These are phyloP conservation scores for Electrona antarctica DNA, from an alignment of 2,113 vertebrate species.

Conservation along the genomic window DNA sequence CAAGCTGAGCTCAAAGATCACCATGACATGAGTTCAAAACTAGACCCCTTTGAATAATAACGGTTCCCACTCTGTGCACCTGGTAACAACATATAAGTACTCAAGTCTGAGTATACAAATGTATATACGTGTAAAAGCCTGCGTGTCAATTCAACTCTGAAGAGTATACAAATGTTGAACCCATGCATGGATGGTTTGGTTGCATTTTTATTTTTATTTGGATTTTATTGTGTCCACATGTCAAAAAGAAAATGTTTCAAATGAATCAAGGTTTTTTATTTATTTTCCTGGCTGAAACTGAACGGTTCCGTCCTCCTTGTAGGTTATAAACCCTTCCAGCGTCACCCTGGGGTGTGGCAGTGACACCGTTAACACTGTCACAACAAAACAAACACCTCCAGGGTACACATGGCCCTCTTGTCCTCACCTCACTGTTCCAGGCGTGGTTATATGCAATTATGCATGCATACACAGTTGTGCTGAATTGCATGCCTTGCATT, in stretches of 20 bases:
- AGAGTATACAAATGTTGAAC: no score
- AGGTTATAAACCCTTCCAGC: conserved; percentile 8
- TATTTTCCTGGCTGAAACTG: conserved; percentile 11
- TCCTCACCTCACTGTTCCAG: conserved; percentile 15
- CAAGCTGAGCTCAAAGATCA: conserved; percentile 46
- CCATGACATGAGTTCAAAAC: not conserved
- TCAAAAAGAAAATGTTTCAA: not conserved
- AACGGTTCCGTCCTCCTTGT: conserved; percentile 9
- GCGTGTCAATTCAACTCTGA: no score
- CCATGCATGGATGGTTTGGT: not conserved
- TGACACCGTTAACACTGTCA: conserved; percentile 34
- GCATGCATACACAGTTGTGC: conserved; percentile 37
- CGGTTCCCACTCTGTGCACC: not conserved
- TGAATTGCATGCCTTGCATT: conserved; percentile 16
- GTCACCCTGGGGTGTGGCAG: conserved; percentile 40
- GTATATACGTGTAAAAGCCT: no score
- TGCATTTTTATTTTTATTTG: not conserved
- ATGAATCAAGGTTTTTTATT: no score
- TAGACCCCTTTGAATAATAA: not conserved
- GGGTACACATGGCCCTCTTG: conserved; percentile 33
- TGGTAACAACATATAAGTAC: not conserved
- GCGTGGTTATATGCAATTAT: conserved; percentile 23
- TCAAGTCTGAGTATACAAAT: not conserved
- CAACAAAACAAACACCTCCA: conserved; percentile 47
- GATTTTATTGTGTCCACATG: not conserved